Conservation (phyloP, 2,888 invertebrate genomes). For the Diadegma fenestrale region DNA sequence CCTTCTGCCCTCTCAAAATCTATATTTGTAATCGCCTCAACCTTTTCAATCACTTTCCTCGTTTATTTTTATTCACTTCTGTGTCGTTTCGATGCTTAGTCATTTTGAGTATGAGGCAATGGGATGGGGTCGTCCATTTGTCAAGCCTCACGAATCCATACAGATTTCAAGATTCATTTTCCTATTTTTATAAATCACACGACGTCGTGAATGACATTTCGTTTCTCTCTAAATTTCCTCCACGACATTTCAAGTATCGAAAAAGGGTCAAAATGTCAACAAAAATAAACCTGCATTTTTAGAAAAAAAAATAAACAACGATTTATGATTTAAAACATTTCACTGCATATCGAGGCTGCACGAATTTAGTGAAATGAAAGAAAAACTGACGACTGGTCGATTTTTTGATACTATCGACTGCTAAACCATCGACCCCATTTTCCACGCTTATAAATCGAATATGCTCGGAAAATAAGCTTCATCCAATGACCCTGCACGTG, state of each 20-base stretch:
- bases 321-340: not conserved
- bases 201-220: constrained; percentile 5
- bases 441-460: not conserved
- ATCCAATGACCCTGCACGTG: not conserved
- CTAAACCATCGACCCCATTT: not conserved
- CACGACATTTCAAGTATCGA: no score
- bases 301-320: not conserved
- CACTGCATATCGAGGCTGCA: not conserved
- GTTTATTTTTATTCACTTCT: constrained; percentile 25
- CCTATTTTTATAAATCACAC: constrained; percentile 29
- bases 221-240: not conserved
- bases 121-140: constrained; percentile 9
- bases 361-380: not conserved
- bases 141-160: not conserved
- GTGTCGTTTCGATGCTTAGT: constrained; percentile 42
- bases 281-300: not conserved
- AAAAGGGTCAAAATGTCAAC: not conserved
- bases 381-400: not conserved
- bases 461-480: not conserved
- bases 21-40: constrained; percentile 36
- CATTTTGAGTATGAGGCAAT: constrained; percentile 41
- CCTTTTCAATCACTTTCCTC: constrained; percentile 24
- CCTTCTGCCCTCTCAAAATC: constrained; percentile 58
- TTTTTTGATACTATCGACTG: not conserved
- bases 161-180: constrained; percentile 30